Conservation (phyloP, 2,888 invertebrate species). For the Agrilus biguttatus region DNA sequence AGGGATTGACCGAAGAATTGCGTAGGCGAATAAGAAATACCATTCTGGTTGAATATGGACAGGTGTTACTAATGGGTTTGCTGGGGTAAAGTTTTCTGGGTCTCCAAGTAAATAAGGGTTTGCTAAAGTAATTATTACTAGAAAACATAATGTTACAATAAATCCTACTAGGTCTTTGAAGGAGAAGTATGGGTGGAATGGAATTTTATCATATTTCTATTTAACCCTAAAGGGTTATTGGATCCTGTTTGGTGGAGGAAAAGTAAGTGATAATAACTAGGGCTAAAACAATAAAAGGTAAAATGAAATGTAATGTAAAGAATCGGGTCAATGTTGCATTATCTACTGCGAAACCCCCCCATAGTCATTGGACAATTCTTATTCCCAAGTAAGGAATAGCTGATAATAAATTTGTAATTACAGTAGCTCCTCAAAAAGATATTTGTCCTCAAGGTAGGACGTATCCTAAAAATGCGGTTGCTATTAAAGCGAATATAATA, state of each 20-base stretch:
- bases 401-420: constrained; percentile 60
- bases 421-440: constrained; percentile 67
- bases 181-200: constrained; percentile 51
- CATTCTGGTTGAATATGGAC: constrained; percentile 71
- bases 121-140: constrained; percentile 38
- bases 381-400: constrained; percentile 55
- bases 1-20: constrained; percentile 65
- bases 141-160: constrained; percentile 39
- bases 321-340: constrained; percentile 65
- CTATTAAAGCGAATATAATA: constrained; percentile 53
- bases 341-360: constrained; percentile 62
- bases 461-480: constrained; percentile 64
- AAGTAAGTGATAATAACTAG: constrained; percentile 48
- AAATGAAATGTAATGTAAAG: constrained; percentile 57
- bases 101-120: constrained; percentile 49
- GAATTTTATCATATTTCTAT: constrained; percentile 53
- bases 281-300: constrained; percentile 52
- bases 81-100: constrained; percentile 60
- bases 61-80: constrained; percentile 53
- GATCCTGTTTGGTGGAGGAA: constrained; percentile 56
- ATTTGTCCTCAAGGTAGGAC: constrained; percentile 69
- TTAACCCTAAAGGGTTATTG: constrained; percentile 49
- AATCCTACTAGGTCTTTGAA: constrained; percentile 50
- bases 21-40: constrained; percentile 73
- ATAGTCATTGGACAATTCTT: constrained; percentile 52